Conservation (phyloP, 2,113 vertebrate genomes). For the Grallaria varia region DNA sequence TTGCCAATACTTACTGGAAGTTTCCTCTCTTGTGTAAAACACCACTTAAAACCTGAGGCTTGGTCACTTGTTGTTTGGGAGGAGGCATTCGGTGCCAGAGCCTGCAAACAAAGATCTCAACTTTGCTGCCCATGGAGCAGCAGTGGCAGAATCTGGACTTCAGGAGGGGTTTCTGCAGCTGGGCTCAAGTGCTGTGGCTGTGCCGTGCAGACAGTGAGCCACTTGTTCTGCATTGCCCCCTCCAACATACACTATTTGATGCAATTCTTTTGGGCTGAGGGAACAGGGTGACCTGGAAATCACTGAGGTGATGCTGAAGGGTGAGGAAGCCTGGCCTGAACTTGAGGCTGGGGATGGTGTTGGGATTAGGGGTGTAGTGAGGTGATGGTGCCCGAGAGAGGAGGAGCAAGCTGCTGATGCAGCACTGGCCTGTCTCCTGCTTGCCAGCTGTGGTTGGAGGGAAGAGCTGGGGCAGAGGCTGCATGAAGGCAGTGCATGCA, state of each 20-base stretch:
- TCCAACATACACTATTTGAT: rapidly evolving
- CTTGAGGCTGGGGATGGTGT: background rate
- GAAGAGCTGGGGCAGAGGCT: background rate
- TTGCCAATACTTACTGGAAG: background rate
- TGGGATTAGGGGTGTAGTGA: background rate
- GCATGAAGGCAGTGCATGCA: background rate
- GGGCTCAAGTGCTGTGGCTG: background rate
- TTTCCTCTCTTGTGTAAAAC: background rate
- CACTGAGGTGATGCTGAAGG: background rate
- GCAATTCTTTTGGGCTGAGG: background rate
- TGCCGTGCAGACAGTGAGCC: background rate
- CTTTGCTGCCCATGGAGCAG: background rate
- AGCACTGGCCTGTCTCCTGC: background rate
- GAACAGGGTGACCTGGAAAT: background rate
- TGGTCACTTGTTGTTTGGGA: background rate
- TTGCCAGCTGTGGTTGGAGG: background rate
- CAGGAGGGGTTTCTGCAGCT: background rate
- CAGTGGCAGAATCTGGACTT: background rate
- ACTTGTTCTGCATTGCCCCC: background rate
- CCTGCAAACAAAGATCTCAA: background rate
- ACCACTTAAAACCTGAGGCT: background rate
- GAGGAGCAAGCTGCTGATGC: background rate
- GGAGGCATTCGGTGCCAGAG: background rate
- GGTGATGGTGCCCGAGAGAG: background rate
- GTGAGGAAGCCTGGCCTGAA: background rate